These are phyloP conservation scores for Ptychadena robeensis DNA, from an alignment of 2,797 vertebrate species.

Conservation along the genomic window DNA sequence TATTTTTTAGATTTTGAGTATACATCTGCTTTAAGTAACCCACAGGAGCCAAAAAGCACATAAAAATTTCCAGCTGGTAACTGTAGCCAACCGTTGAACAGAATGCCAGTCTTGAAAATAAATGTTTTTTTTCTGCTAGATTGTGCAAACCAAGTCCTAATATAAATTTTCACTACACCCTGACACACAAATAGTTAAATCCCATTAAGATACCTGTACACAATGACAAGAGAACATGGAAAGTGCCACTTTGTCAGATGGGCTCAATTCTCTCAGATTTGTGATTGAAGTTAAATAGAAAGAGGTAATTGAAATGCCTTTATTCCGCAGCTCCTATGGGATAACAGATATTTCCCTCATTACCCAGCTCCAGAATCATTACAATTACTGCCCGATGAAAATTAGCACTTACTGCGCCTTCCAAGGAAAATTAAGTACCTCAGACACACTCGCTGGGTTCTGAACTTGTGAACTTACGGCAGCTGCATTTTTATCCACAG, in stretches of 20 bases:
- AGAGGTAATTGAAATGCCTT: not conserved
- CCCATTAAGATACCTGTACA: not conserved
- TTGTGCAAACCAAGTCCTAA: too few species aligned
- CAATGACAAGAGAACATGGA: not conserved
- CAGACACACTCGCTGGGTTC: slow-evolving; percentile 18
- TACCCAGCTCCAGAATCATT: slow-evolving; percentile 21
- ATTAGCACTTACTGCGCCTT: slow-evolving; percentile 27
- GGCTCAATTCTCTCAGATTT: not conserved
- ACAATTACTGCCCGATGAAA: slow-evolving; percentile 29
- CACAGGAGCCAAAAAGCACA: too few species aligned
- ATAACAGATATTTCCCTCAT: not conserved
- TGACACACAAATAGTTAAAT: not conserved
- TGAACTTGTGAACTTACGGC: slow-evolving; percentile 40
- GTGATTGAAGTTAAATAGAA: not conserved
- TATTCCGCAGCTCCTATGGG: slow-evolving; percentile 9
- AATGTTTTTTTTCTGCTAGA: too few species aligned
- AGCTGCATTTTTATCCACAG: slow-evolving; percentile 18
- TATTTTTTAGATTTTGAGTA: too few species aligned
- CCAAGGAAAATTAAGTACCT: slow-evolving; percentile 1
- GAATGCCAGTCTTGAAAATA: too few species aligned
- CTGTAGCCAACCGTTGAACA: too few species aligned
- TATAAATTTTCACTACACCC: too few species aligned
- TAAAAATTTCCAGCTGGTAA: too few species aligned
- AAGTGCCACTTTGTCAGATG: not conserved
- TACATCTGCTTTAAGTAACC: too few species aligned